A percentile compares a stretch with the other conserved stretches of the same genome.
phyloP scores from a whole-genome alignment of 64 coral and sea anemone species.

The Orbicella faveolata region DNA sequence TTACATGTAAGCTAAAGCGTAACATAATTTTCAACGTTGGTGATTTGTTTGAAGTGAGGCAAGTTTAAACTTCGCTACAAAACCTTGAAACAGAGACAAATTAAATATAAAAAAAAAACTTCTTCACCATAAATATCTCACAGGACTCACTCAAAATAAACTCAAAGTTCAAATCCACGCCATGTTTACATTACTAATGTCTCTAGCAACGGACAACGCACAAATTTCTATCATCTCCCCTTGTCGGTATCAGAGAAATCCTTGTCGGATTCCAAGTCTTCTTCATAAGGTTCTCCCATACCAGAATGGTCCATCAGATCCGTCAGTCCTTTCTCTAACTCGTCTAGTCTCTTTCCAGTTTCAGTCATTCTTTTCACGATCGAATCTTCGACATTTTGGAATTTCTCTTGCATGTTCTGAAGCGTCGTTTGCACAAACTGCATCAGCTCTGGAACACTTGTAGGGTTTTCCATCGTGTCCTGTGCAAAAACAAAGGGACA shows the following conservation, averaged over 20 bases:
- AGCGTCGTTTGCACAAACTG: conserved; percentile 88
- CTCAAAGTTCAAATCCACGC: conserved; percentile 2
- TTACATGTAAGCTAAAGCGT: no score
- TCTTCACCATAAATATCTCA: background rate
- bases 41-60: no score
- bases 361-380: conserved; percentile 88
- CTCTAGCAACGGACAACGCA: conserved; percentile 14
- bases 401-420: conserved; percentile 91
- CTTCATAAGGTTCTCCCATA: conserved; percentile 89
- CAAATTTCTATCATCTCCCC: conserved; percentile 19
- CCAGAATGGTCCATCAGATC: conserved; percentile 97
- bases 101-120: no score
- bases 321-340: conserved; percentile 90
- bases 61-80: no score
- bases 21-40: no score
- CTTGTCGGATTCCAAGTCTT: conserved; percentile 81
- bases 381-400: conserved; percentile 81
- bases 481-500: background rate
- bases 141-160: background rate
- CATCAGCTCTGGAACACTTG: conserved; percentile 84
- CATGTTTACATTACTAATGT: conserved; percentile 36
- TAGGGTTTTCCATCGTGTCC: conserved; percentile 72
- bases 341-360: conserved; percentile 83
- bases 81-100: no score
- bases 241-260: conserved; percentile 69